These are phyloP conservation scores for Salvelinus alpinus DNA, from an alignment of 2,113 vertebrate species.

Conservation along the genomic window DNA sequence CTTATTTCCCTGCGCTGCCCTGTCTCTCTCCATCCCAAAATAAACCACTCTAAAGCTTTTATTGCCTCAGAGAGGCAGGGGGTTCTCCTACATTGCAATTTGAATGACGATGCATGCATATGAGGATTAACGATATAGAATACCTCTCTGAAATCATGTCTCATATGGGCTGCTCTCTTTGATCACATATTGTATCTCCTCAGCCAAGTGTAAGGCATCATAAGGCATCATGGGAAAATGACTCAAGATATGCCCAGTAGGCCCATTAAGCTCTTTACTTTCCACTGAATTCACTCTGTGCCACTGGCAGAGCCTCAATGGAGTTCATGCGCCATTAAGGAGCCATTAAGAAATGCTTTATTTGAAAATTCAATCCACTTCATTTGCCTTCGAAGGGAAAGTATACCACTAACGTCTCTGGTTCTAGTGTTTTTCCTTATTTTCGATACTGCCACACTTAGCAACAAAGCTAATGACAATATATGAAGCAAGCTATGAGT, in stretches of 20 bases:
- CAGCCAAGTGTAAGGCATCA: not conserved
- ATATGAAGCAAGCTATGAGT: slow-evolving; percentile 2
- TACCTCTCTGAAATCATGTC: not conserved
- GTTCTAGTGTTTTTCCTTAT: not conserved
- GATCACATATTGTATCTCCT: slow-evolving; percentile 19
- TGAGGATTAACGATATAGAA: not conserved
- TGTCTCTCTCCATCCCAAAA: not conserved
- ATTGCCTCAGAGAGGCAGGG: not conserved
- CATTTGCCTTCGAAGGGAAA: slow-evolving; percentile 42
- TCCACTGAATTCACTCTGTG: slow-evolving; percentile 43
- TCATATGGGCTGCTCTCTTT: not conserved
- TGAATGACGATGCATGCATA: not conserved
- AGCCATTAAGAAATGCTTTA: slow-evolving; percentile 47
- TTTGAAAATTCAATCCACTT: slow-evolving; percentile 43
- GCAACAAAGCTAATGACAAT: not conserved
- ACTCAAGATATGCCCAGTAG: slow-evolving; percentile 16
- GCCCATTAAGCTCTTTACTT: slow-evolving; percentile 39
- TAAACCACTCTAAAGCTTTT: not conserved
- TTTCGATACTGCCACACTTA: slow-evolving; percentile 2
- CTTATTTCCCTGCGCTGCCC: not conserved
- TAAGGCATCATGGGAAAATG: slow-evolving; percentile 5
- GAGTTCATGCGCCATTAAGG: slow-evolving; percentile 52
- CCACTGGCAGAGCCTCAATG: slow-evolving; percentile 37
- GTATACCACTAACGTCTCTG: slow-evolving; percentile 22
- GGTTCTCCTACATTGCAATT: not conserved